These are phyloP conservation scores for Ornithoptera alexandrae DNA, from an alignment of 2,888 invertebrate species.

Conservation along the genomic window DNA sequence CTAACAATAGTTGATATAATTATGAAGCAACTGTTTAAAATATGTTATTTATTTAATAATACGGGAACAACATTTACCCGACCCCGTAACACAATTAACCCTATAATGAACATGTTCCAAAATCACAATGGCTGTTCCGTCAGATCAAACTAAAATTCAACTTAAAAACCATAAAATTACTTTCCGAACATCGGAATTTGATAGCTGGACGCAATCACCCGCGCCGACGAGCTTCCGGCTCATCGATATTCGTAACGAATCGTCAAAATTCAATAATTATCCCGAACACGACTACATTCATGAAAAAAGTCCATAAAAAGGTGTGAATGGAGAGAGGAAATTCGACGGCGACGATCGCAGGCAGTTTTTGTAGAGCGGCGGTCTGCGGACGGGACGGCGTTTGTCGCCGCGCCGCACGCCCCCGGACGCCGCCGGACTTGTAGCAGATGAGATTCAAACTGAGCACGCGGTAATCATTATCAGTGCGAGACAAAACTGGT, in stretches of 20 bases:
- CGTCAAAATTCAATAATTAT: constrained; percentile 79
- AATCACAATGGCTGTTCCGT: constrained; percentile 33
- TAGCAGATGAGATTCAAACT: constrained; percentile 75
- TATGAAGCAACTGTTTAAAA: constrained; percentile 38
- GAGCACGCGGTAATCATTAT: constrained; percentile 72
- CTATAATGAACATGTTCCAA: constrained; percentile 29
- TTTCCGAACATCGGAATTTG: constrained; percentile 71
- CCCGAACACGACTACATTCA: constrained; percentile 79
- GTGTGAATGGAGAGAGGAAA: constrained; percentile 77
- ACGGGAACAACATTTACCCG: constrained; percentile 31
- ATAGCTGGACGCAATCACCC: constrained; percentile 70
- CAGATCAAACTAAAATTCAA: constrained; percentile 52
- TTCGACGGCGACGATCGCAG: constrained; percentile 49
- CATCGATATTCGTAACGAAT: constrained; percentile 80
- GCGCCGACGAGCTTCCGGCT: constrained; percentile 75
- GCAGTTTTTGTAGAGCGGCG: constrained; percentile 61
- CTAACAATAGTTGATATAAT: constrained; percentile 33
- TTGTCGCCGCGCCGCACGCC: constrained; percentile 48
- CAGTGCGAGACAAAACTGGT: constrained; percentile 77
- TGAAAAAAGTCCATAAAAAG: constrained; percentile 74
- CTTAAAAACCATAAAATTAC: constrained; percentile 78
- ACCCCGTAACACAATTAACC: constrained; percentile 7
- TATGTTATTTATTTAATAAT: constrained; percentile 34
- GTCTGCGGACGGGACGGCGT: constrained; percentile 42
- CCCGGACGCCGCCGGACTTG: constrained; percentile 55